Evolutionary conservation across 2,888 invertebrate species (phyloP).

Genomic region (Platycheirus rosarum): DNA sequence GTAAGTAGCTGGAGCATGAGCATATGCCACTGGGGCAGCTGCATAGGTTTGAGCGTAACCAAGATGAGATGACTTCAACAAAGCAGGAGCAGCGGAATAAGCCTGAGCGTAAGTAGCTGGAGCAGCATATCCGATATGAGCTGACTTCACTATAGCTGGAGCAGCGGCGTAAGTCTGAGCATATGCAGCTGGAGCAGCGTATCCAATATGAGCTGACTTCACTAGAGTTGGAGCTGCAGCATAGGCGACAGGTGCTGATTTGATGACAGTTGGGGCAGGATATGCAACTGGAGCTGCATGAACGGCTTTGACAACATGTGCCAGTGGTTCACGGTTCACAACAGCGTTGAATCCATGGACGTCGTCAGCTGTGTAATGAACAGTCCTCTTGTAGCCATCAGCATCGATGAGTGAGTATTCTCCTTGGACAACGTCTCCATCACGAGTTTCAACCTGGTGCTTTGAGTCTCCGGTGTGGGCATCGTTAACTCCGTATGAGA

Average conservation of each 20-base stretch:
- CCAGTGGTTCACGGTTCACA: constrained; percentile 67
- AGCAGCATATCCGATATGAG: not conserved
- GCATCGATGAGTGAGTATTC: constrained; percentile 81
- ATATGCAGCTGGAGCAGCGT: constrained; percentile 19
- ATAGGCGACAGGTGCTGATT: constrained; percentile 40
- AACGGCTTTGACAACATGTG: constrained; percentile 23
- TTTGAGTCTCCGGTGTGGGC: constrained; percentile 80
- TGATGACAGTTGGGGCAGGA: constrained; percentile 40
- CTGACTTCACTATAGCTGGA: too few relatives aligned
- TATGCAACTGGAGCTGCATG: constrained; percentile 37
- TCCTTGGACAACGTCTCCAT: constrained; percentile 80
- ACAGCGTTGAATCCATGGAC: constrained; percentile 77
- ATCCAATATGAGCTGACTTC: constrained; percentile 10
- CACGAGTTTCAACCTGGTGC: constrained; percentile 80
- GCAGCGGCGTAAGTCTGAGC: not conserved
- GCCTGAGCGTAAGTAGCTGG: constrained; percentile 36
- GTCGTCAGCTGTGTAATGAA: constrained; percentile 76
- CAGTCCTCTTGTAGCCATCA: constrained; percentile 79
- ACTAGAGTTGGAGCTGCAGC: constrained; percentile 28
- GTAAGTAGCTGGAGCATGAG: constrained; percentile 48
- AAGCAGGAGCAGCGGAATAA: too few relatives aligned
- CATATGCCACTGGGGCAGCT: constrained; percentile 34
- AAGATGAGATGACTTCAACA: too few relatives aligned
- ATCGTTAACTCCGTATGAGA: constrained; percentile 80
- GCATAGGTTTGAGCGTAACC: too few relatives aligned